Percentiles rank a stretch among this genome's conserved stretches.
phyloP scores from a whole-genome alignment of 2,888 invertebrate species.

The Polietes domitor region DNA sequence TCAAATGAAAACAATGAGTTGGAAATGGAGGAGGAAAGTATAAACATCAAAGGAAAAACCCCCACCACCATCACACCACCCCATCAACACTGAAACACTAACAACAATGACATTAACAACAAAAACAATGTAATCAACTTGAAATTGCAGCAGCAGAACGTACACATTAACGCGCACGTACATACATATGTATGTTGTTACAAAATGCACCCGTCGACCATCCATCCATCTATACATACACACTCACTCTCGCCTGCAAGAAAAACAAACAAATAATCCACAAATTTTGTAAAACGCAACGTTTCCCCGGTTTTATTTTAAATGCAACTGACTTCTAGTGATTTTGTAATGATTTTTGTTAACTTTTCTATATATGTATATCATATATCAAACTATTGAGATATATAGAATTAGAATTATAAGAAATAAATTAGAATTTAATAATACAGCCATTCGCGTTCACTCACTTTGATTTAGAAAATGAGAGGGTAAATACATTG shows the following conservation, averaged over 20 bases:
- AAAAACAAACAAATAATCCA: not conserved
- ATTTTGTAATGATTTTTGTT: too few species aligned
- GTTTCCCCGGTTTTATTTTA: too few species aligned
- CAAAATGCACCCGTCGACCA: not conserved
- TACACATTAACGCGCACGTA: not conserved
- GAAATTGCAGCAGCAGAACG: constrained; percentile 42
- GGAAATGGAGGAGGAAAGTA: not conserved
- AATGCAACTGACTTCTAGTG: too few species aligned
- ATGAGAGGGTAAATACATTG: too few species aligned
- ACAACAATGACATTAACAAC: constrained; percentile 23
- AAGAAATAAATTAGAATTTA: too few species aligned
- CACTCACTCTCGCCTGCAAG: not conserved
- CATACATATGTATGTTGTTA: not conserved
- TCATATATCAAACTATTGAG: too few species aligned
- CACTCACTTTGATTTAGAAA: too few species aligned
- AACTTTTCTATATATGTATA: too few species aligned
- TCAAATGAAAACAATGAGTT: constrained; percentile 18
- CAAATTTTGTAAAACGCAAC: too few species aligned
- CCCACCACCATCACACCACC: constrained; percentile 23
- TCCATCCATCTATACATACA: not conserved
- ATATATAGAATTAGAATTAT: too few species aligned
- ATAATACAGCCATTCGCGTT: too few species aligned
- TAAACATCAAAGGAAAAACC: constrained; percentile 40
- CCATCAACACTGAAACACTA: not conserved
- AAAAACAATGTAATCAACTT: constrained; percentile 30